phyloP scores from a whole-genome alignment of 2,888 invertebrate genomes.

The Elaeidobius kamerunicus region DNA sequence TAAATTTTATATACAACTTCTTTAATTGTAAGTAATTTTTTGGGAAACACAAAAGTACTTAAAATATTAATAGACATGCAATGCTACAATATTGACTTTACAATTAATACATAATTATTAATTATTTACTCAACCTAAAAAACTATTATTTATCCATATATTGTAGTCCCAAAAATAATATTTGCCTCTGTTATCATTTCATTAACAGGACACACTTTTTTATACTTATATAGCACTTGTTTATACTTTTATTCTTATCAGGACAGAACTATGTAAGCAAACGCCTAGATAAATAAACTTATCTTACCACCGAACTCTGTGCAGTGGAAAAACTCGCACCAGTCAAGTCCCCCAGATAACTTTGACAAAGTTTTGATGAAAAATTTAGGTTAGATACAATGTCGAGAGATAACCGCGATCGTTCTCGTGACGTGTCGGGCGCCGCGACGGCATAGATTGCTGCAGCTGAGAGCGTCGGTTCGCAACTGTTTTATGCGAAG shows the following conservation, averaged over 20 bases:
- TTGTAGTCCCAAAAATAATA: background rate
- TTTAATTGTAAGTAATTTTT: no score
- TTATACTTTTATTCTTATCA: no score
- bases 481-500: conserved; percentile 26
- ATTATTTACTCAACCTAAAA: background rate
- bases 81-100: background rate
- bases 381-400: background rate
- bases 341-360: no score
- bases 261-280: background rate
- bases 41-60: no score
- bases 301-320: no score
- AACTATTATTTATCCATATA: background rate
- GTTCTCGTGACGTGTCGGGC: conserved; percentile 9
- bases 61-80: background rate
- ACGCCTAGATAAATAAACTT: background rate
- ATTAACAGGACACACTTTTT: no score
- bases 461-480: conserved; percentile 21
- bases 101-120: background rate
- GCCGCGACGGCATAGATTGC: conserved; percentile 14
- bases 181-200: background rate
- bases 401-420: conserved; percentile 7
- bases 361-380: background rate
- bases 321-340: no score
- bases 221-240: no score
- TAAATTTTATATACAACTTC: no score